phyloP scores from a whole-genome alignment of 2,888 invertebrate genomes.

The Podabrus alpinus region DNA sequence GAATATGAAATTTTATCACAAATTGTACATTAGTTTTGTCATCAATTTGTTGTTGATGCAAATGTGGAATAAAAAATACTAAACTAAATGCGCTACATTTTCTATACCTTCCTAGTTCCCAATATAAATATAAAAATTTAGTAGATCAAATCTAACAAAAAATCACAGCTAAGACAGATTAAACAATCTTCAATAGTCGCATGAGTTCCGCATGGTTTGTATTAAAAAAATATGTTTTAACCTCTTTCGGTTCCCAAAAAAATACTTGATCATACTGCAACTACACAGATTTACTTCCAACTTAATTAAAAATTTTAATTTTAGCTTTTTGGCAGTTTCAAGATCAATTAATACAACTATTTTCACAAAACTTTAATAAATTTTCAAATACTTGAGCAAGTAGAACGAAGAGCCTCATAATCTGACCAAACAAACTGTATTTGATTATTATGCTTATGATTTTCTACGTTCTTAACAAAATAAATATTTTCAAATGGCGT shows the following conservation, averaged over 20 bases:
- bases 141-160: neutral
- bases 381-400: neutral
- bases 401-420: neutral
- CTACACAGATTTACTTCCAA: neutral
- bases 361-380: neutral
- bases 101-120: too few relatives aligned
- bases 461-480: neutral
- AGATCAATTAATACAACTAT: neutral
- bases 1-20: neutral
- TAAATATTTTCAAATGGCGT: too few relatives aligned
- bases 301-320: neutral
- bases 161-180: neutral
- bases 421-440: neutral
- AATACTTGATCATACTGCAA: neutral
- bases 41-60: neutral
- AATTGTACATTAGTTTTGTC: neutral
- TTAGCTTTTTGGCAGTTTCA: neutral
- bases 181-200: neutral
- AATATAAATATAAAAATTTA: neutral
- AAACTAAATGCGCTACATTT: neutral
- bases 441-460: neutral
- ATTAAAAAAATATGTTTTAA: neutral
- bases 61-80: neutral
- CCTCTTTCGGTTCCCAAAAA: neutral
- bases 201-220: neutral